Evolutionary conservation across 2,797 vertebrate species (phyloP).

Genomic region (Petrocephalus sullivani): DNA sequence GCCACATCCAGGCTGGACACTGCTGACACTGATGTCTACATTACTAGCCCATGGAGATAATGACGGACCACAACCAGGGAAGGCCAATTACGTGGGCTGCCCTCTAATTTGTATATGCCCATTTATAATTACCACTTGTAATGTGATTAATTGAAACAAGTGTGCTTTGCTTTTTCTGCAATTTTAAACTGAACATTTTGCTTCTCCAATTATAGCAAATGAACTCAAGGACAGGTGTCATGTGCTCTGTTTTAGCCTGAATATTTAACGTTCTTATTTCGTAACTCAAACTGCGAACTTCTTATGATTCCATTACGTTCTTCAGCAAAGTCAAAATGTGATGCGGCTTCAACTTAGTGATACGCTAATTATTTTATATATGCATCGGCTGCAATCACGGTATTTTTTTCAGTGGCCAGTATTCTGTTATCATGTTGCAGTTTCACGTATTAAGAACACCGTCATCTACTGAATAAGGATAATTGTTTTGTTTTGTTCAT

Average conservation of each 20-base stretch:
- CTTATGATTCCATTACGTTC: neutral
- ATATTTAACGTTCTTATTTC: neutral
- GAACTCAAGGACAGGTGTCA: neutral
- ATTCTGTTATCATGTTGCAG: neutral
- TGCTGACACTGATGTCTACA: neutral
- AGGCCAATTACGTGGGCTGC: conserved; percentile 29
- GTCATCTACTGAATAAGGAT: neutral
- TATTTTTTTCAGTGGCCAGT: neutral
- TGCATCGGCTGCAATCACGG: neutral
- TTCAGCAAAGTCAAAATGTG: neutral
- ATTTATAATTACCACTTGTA: conserved; percentile 36
- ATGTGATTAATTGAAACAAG: conserved; percentile 46
- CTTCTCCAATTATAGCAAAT: neutral
- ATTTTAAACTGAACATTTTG: neutral
- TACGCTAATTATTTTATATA: neutral
- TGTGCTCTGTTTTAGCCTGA: neutral
- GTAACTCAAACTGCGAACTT: neutral
- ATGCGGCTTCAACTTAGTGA: neutral
- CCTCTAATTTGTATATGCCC: conserved; percentile 39
- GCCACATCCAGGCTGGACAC: neutral
- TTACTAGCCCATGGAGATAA: neutral
- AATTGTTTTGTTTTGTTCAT: neutral
- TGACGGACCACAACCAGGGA: neutral
- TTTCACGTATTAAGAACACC: neutral
- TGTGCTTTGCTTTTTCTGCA: conserved; percentile 24